Base-by-base conservation (phyloP, 2,888 invertebrate genomes). In the Alentia gelatinosa region DNA sequence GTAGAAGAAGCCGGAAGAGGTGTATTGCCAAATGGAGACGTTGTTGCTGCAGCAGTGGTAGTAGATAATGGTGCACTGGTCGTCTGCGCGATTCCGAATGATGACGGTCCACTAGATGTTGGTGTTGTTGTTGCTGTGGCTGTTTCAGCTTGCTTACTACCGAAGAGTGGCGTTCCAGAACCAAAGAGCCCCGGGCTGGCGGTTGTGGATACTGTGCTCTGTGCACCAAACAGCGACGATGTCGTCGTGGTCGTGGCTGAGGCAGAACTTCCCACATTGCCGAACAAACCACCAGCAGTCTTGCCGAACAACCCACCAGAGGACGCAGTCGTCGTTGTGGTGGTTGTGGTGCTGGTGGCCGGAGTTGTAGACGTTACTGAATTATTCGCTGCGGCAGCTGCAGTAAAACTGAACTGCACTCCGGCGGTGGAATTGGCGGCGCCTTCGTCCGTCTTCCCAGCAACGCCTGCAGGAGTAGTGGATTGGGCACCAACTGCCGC, bases 241-340 rank as follows among this genome's bases (percentile, higher is more conserved):
- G 79, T 79, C n/a, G 89, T 89, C 7, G 33, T 47, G 12, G 89
- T 47, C 23, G 47, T 9, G 15, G 47, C 42, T 23, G 83, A 30
- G 7, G 86, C 40, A 5, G 15, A 47, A 47, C 15, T 19, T 26
- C 88, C 88, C 19, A 19, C n/a, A 40, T 23, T 88, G 33, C 88
- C 50, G 12, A 42, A 89, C 30, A 83, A 15, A 5, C 86, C 56
- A 63, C 89, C 68, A 12, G 84, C 42, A 39, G 90, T 84, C 39
- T 89, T 89, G 19, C 89, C 89, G 33, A 89, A 89, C 35, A 89
- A 37, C 37, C 89, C 50, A 9, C 40, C 91, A 47, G 91, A 39
- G 30, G 91, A 12, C 35, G 91, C 63, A 5, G 91, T 37, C 4
- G 89, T 19, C 12, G 90, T 19, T 35, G 56, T 19, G 75, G 84